phyloP scores from a whole-genome alignment of 2,797 vertebrate species.

The Crax fasciolata region DNA sequence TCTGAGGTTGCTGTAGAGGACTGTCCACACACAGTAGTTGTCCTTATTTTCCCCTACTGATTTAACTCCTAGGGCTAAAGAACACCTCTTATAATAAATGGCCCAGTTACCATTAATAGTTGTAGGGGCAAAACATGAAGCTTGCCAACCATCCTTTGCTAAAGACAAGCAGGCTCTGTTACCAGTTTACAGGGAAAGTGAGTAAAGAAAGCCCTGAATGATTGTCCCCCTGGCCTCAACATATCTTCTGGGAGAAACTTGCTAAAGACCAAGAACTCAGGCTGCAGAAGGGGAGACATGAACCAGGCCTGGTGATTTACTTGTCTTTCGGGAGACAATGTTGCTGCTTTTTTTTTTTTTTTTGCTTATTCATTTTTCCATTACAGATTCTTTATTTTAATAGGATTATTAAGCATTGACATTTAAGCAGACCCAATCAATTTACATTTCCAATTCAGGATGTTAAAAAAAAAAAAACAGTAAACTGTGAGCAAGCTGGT shows the following conservation, averaged over 20 bases:
- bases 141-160: not conserved
- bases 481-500: not conserved
- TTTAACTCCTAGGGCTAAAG: not conserved
- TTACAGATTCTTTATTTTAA: slow-evolving; percentile 34
- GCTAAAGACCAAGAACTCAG: not conserved
- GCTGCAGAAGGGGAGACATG: not conserved
- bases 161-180: not conserved
- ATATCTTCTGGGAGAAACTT: not conserved
- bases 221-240: not conserved
- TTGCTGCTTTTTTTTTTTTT: not conserved
- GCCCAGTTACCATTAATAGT: not conserved
- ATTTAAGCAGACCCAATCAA: not conserved
- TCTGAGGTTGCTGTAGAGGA: not conserved
- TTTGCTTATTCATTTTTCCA: not conserved
- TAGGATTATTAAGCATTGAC: slow-evolving; percentile 35
- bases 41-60: not conserved
- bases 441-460: slow-evolving; percentile 26
- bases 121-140: not conserved
- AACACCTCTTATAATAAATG: not conserved
- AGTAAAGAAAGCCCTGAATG: slow-evolving; percentile 8
- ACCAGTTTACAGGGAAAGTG: slow-evolving; percentile 10
- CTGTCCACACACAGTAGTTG: not conserved
- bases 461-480: not conserved
- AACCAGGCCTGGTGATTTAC: slow-evolving; percentile 34
- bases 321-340: slow-evolving; percentile 6